These are phyloP conservation scores for Origma solitaria DNA, from an alignment of 2,113 vertebrate genomes.

Conservation along the genomic window DNA sequence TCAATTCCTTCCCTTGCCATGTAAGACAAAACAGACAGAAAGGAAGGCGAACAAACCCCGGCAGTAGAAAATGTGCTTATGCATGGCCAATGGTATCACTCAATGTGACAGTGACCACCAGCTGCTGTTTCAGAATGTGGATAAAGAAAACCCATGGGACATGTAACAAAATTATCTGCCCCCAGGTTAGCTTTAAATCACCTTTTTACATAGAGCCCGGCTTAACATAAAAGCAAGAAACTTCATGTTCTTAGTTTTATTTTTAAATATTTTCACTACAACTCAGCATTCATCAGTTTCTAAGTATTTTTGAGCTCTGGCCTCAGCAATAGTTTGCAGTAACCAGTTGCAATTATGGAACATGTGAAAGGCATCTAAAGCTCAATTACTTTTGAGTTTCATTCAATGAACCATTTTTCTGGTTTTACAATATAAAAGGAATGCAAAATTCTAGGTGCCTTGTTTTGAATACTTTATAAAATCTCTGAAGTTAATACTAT, in stretches of 20 bases:
- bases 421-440: background rate
- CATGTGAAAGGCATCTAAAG: background rate
- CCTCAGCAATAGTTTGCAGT: background rate
- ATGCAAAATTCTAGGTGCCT: background rate
- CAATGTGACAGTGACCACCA: rapidly evolving
- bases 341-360: background rate
- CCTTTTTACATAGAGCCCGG: background rate
- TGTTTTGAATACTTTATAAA: background rate
- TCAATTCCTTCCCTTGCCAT: background rate
- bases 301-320: background rate
- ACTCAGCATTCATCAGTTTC: background rate
- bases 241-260: background rate
- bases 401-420: background rate
- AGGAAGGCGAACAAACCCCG: background rate
- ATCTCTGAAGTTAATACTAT: background rate
- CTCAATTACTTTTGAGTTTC: background rate
- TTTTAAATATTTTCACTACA: background rate
- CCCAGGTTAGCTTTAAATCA: background rate
- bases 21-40: background rate
- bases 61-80: background rate
- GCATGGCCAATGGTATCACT: rapidly evolving
- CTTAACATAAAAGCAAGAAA: background rate
- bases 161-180: background rate
- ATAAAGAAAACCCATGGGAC: background rate
- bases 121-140: background rate